A percentile compares a stretch with the other conserved stretches of the same genome.
These are phyloP conservation scores for Notocelia uddmanniana DNA, from an alignment of 2,888 invertebrate species.

Conservation along the genomic window DNA sequence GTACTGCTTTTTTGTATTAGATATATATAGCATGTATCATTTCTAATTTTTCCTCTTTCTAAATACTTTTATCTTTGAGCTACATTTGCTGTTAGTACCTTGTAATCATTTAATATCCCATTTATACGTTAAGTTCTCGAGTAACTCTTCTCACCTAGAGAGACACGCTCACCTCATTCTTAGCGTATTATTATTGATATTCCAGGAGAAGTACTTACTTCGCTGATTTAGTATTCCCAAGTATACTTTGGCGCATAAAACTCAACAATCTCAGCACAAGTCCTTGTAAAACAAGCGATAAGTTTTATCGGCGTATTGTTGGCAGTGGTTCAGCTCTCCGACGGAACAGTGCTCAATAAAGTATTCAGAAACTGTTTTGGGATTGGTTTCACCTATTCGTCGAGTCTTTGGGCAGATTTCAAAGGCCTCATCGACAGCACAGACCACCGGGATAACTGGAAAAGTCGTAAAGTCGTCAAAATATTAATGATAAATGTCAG, in stretches of 20 bases:
- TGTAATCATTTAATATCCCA: too few relatives aligned
- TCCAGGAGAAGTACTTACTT: conserved; percentile 13
- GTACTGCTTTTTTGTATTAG: too few relatives aligned
- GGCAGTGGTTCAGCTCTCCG: conserved; percentile 57
- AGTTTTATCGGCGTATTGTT: conserved; percentile 81
- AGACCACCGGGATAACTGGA: conserved; percentile 64
- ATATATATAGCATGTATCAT: too few relatives aligned
- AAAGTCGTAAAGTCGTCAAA: conserved; percentile 57
- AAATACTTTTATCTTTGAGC: too few relatives aligned
- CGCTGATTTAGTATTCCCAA: conserved; percentile 34
- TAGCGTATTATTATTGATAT: conserved; percentile 26
- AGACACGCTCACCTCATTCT: conserved; percentile 5
- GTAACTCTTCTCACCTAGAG: not conserved
- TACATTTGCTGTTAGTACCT: too few relatives aligned
- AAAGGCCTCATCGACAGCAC: conserved; percentile 56
- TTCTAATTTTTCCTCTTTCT: too few relatives aligned
- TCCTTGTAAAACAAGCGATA: conserved; percentile 64
- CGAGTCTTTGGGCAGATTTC: conserved; percentile 59
- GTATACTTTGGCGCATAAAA: conserved; percentile 31
- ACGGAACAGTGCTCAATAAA: conserved; percentile 66
- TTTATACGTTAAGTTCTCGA: too few relatives aligned
- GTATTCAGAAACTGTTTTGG: conserved; percentile 62
- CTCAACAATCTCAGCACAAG: conserved; percentile 52
- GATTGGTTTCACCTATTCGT: conserved; percentile 76
- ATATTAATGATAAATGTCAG: conserved; percentile 53